phyloP scores from a whole-genome alignment of 2,113 vertebrate species.

The Mesitornis unicolor region DNA sequence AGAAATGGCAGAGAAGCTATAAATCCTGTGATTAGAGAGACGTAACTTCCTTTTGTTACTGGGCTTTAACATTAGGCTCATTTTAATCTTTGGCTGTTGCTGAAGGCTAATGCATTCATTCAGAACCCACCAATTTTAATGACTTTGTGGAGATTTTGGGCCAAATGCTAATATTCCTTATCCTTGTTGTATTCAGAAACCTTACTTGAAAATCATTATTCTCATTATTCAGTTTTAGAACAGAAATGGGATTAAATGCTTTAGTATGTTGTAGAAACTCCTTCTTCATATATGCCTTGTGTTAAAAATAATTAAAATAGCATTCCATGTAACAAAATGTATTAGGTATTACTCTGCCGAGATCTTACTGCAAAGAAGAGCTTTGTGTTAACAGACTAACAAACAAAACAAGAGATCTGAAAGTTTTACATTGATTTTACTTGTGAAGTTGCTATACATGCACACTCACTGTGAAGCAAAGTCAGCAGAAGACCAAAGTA shows the following conservation, averaged over 20 bases:
- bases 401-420: neutral
- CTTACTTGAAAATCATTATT: neutral
- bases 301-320: neutral
- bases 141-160: neutral
- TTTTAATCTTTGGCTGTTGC: neutral
- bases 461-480: neutral
- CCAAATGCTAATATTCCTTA: neutral
- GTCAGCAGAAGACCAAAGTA: neutral
- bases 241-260: neutral
- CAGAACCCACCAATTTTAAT: neutral
- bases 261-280: neutral
- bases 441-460: neutral
- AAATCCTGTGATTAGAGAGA: neutral
- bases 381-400: neutral
- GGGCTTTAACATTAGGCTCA: neutral
- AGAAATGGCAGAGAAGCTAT: neutral
- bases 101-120: neutral
- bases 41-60: neutral
- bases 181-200: neutral
- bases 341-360: neutral
- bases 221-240: neutral
- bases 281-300: neutral
- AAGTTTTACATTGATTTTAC: neutral
- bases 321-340: fast-evolving
- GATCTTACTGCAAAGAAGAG: neutral